Conservation (phyloP, 2,113 vertebrate genomes). For the Eurypyga helias region DNA sequence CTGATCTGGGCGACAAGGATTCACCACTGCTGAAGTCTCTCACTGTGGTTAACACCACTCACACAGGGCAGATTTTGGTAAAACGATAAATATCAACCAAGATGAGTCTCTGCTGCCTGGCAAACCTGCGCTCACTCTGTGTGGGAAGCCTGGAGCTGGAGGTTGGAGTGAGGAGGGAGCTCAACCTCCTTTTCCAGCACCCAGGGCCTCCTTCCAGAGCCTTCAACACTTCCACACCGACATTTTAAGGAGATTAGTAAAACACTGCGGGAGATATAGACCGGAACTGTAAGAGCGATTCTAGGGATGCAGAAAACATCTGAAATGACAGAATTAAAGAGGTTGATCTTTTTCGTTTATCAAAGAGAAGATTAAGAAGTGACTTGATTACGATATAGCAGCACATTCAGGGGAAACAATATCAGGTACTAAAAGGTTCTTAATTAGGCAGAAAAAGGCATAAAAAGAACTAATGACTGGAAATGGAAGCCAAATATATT, state of each 20-base stretch:
- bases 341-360: slow-evolving; percentile 52
- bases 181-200: background rate
- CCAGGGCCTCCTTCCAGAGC: background rate
- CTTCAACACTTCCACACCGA: background rate
- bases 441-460: slow-evolving; percentile 67
- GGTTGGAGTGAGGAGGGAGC: background rate
- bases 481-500: slow-evolving; percentile 65
- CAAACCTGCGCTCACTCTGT: accelerated
- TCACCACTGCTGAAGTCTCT: background rate
- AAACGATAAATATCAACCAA: background rate
- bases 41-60: background rate
- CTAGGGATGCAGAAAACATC: slow-evolving; percentile 27
- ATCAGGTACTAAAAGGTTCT: slow-evolving; percentile 68
- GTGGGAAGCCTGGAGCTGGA: background rate
- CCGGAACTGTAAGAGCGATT: background rate
- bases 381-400: slow-evolving; percentile 57
- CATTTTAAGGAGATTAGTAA: slow-evolving; percentile 36
- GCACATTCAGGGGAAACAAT: slow-evolving; percentile 59
- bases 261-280: background rate
- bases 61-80: background rate
- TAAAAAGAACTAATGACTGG: slow-evolving; percentile 66
- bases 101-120: background rate
- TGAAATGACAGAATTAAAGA: slow-evolving; percentile 42
- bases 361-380: slow-evolving; percentile 69
- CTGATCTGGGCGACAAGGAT: background rate